Percentiles rank a stretch among this genome's conserved stretches.
phyloP scores from a whole-genome alignment of 2,113 vertebrate species.

The Pollimyrus isidori region DNA sequence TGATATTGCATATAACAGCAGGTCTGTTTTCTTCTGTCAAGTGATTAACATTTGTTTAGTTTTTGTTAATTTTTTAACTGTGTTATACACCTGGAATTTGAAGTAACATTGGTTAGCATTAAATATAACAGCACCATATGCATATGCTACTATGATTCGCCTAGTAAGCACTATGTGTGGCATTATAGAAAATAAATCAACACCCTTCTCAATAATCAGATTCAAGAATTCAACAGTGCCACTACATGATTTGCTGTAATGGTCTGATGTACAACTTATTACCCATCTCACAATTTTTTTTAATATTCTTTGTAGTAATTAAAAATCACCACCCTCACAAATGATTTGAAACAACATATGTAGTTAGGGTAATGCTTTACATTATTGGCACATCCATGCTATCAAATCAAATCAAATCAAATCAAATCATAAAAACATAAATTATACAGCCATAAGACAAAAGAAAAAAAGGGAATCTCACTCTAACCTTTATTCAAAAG shows the following conservation, averaged over 20 bases:
- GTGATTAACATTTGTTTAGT: not conserved
- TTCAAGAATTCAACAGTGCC: not conserved
- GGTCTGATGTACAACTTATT: not conserved
- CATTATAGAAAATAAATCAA: too few relatives aligned
- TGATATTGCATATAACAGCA: not conserved
- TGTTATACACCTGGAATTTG: not conserved
- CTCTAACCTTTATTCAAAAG: too few relatives aligned
- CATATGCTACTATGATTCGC: not conserved
- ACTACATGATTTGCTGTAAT: not conserved
- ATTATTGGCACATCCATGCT: not conserved
- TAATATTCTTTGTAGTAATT: not conserved
- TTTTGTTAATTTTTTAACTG: not conserved
- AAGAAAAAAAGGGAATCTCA: too few relatives aligned
- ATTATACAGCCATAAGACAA: too few relatives aligned
- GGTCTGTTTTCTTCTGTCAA: not conserved
- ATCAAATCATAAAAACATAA: too few relatives aligned
- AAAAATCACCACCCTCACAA: not conserved
- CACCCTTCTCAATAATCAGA: not conserved
- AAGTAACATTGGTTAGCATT: not conserved
- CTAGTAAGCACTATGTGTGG: not conserved
- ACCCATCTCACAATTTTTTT: not conserved
- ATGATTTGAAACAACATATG: not conserved
- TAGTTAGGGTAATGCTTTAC: not conserved
- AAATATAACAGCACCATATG: not conserved
- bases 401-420: too few relatives aligned